phyloP scores from a whole-genome alignment of 2,888 invertebrate species.

The Eristalis arbustorum region DNA sequence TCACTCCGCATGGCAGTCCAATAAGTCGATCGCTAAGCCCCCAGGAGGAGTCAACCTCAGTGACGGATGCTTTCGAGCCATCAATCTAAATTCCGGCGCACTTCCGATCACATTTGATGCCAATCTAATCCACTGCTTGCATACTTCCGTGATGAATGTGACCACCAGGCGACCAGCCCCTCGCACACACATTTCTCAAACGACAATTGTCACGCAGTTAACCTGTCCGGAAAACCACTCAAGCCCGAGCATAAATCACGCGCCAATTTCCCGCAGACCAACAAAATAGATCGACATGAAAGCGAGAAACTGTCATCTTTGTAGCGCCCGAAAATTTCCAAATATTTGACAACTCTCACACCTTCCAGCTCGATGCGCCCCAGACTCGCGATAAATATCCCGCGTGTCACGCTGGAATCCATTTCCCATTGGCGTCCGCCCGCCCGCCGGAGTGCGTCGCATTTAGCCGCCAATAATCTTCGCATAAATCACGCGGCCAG shows the following conservation, averaged over 20 bases:
- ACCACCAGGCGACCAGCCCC: neutral
- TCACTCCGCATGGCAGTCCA: too few species aligned
- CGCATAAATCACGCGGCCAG: conserved; percentile 48
- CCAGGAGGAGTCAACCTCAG: too few species aligned
- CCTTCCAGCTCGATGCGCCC: conserved; percentile 12
- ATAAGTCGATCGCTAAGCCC: too few species aligned
- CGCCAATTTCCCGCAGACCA: neutral
- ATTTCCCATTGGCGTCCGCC: conserved; percentile 22
- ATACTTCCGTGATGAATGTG: neutral
- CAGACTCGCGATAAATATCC: conserved; percentile 56
- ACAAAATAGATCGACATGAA: conserved; percentile 12
- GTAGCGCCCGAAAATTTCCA: conserved; percentile 19
- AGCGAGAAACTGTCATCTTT: conserved; percentile 10
- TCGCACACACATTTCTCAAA: neutral
- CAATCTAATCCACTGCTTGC: neutral
- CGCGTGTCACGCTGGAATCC: conserved; percentile 51
- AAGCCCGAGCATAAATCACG: conserved; percentile 46
- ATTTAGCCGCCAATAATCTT: conserved; percentile 64
- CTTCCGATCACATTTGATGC: neutral
- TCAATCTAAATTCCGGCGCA: neutral
- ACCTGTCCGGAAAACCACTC: conserved; percentile 47
- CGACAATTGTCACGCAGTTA: conserved; percentile 34
- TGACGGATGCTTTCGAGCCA: too few species aligned
- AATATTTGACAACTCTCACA: conserved; percentile 38
- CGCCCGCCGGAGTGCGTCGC: conserved; percentile 45